A percentile compares a stretch with the other conserved stretches of the same genome.
phyloP scores from a whole-genome alignment of 1,140 invertebrate species.

The Aphidius gifuensis region DNA sequence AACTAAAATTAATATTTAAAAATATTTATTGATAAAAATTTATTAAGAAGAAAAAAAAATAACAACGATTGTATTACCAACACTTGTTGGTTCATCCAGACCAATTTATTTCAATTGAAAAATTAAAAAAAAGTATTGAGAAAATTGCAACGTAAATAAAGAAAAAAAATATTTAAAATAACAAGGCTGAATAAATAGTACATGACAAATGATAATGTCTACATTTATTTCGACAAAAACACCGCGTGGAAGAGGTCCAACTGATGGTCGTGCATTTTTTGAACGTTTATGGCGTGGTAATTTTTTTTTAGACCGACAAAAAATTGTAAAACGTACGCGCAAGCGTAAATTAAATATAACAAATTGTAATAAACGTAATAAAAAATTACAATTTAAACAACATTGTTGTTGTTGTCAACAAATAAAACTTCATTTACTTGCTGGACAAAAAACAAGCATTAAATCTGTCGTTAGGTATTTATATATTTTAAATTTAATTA shows the following conservation, averaged over 20 bases:
- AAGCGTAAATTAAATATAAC: conserved; percentile 42
- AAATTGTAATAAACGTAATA: conserved; percentile 24
- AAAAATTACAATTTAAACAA: conserved; percentile 27
- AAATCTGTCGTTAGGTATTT: conserved; percentile 52
- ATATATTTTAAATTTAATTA: conserved; percentile 2
- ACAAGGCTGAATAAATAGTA: neutral
- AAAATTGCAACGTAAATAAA: neutral
- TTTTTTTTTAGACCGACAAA: conserved; percentile 47
- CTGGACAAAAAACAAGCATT: conserved; percentile 44
- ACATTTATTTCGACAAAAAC: conserved; percentile 33
- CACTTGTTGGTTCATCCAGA: neutral
- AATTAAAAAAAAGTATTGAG: neutral
- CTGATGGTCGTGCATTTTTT: conserved; percentile 50
- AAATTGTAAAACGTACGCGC: conserved; percentile 41
- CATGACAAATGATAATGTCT: conserved; percentile 36
- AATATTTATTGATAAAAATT: neutral
- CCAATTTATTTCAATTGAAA: neutral
- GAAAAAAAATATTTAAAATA: neutral
- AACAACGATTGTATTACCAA: neutral
- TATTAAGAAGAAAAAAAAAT: neutral
- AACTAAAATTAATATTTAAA: conserved; percentile 3
- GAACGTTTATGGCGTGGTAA: conserved; percentile 49
- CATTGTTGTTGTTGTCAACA: conserved; percentile 51
- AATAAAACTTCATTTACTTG: conserved; percentile 49
- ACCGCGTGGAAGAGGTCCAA: conserved; percentile 47